phyloP scores from a whole-genome alignment of 2,113 vertebrate species.

The Australoheros scitulus region DNA sequence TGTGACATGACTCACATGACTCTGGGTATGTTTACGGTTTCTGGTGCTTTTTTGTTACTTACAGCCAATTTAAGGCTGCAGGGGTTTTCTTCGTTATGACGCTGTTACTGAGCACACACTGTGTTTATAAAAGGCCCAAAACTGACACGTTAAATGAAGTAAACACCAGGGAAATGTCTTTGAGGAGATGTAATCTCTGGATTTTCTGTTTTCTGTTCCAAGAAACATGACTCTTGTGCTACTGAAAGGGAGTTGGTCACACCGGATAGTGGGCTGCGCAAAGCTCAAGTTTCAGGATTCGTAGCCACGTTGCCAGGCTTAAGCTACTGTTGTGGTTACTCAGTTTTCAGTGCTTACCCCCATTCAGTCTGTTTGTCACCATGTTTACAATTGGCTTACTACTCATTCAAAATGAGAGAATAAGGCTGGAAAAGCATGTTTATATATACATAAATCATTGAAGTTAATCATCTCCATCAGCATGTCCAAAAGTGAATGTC shows the following conservation, averaged over 20 bases:
- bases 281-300: background rate
- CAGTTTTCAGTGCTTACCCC: background rate
- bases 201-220: background rate
- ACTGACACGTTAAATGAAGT: accelerated
- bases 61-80: accelerated
- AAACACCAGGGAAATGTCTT: accelerated
- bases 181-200: background rate
- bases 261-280: background rate
- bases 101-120: background rate
- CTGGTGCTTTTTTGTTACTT: background rate
- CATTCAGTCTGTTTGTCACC: no score
- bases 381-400: no score
- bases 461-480: no score
- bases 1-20: background rate
- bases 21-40: background rate
- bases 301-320: background rate
- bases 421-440: no score
- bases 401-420: no score
- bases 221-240: background rate
- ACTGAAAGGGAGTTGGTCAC: background rate
- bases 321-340: background rate
- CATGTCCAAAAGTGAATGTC: no score
- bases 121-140: background rate
- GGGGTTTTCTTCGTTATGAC: background rate
- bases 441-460: no score